These are phyloP conservation scores for Apoderus coryli DNA, from an alignment of 2,888 invertebrate genomes.

Conservation along the genomic window DNA sequence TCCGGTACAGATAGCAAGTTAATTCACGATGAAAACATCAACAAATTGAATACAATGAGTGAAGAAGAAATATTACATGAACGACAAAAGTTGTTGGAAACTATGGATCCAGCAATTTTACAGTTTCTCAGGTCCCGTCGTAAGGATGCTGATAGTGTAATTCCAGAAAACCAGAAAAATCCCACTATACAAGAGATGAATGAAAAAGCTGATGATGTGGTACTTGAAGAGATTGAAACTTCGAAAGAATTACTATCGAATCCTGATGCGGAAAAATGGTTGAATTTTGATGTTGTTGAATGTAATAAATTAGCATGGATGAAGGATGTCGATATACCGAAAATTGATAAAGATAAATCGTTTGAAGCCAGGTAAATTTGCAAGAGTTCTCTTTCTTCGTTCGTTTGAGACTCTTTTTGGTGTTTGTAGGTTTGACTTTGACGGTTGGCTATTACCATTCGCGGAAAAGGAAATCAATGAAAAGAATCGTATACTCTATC, in stretches of 20 bases:
- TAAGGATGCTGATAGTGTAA: conserved; percentile 21
- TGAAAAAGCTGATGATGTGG: conserved; percentile 22
- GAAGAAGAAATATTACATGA: conserved; percentile 62
- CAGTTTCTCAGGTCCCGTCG: conserved; percentile 44
- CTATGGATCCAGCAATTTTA: conserved; percentile 50
- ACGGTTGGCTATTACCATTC: conserved; percentile 62
- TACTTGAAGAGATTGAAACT: conserved; percentile 36
- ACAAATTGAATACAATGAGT: conserved; percentile 50
- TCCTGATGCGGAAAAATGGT: conserved; percentile 54
- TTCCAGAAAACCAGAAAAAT: conserved; percentile 18
- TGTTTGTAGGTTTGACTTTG: conserved; percentile 57
- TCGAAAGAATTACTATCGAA: conserved; percentile 38
- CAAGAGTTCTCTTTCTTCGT: neutral
- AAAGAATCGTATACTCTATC: conserved; percentile 56
- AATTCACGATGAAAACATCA: conserved; percentile 63
- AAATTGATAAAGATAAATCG: conserved; percentile 37
- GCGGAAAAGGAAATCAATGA: conserved; percentile 45
- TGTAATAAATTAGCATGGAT: conserved; percentile 83
- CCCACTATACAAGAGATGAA: conserved; percentile 30
- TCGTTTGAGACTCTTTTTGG: conserved; percentile 1
- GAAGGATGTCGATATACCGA: conserved; percentile 47
- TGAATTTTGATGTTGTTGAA: conserved; percentile 78
- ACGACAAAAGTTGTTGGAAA: conserved; percentile 47
- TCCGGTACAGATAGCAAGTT: conserved; percentile 35
- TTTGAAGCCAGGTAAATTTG: conserved; percentile 50